A percentile compares a stretch with the other conserved stretches of the same genome.
Conservation (phyloP, 1,140 invertebrate species). For the Anastrepha obliqua region DNA sequence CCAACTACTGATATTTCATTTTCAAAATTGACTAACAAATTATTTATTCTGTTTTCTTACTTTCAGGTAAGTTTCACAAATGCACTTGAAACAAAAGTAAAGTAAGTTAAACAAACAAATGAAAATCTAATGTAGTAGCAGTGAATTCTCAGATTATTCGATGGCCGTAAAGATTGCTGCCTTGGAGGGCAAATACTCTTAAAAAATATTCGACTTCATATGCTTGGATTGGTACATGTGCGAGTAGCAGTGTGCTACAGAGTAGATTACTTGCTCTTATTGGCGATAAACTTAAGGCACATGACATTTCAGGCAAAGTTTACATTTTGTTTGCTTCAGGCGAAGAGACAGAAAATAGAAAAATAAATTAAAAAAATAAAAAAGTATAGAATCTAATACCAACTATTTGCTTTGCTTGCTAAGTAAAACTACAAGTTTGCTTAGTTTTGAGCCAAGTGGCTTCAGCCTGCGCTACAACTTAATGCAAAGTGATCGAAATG, state of each 20-base stretch:
- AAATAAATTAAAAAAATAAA: not conserved
- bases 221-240: not conserved
- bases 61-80: constrained; percentile 32
- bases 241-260: not conserved
- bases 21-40: not conserved
- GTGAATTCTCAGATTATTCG: constrained; percentile 3
- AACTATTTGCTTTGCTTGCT: constrained; percentile 11
- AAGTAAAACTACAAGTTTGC: constrained; percentile 43
- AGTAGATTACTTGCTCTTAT: not conserved
- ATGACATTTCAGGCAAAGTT: constrained; percentile 2
- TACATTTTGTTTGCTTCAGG: not conserved
- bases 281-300: constrained; percentile 18
- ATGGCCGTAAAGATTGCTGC: not conserved
- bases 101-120: not conserved
- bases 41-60: not conserved
- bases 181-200: not conserved
- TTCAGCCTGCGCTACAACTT: not conserved
- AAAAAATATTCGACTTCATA: not conserved
- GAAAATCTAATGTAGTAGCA: not conserved
- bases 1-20: not conserved
- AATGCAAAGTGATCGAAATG: not conserved
- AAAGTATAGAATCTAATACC: not conserved
- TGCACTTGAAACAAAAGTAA: not conserved
- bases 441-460: not conserved
- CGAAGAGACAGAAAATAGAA: not conserved